Base-by-base conservation (phyloP, 2,888 invertebrate species). In the Brachypterus glaber region DNA sequence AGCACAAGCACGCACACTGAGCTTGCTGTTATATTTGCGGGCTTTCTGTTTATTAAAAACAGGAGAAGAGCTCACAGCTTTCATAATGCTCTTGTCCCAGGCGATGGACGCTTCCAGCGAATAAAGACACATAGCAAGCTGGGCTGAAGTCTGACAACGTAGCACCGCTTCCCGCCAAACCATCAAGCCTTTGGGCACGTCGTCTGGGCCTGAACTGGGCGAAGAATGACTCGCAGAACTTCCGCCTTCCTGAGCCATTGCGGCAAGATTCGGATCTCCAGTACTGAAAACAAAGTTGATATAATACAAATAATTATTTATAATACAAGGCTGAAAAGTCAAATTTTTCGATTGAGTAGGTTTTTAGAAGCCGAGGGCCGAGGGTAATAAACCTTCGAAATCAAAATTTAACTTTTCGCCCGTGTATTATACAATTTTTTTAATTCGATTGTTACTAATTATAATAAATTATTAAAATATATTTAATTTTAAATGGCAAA, bases 41-140 rank as follows among this genome's bases (percentile, higher is more conserved):
- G 66, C 64, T 60, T 62, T 64, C 63, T 63, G 60, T 60, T 62
- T 59, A 61, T 62, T 63, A 63, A 62, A 59, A 53, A 58, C 59
- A 56, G 52, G 51, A 52, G 58, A 55, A 47, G 54, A 62, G 82
- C 89, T 80, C 74, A 95, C 93, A 71, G 95, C 96, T 77, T 95
- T 93, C 95, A 97, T 95, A 60, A 95, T 89, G 70, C 93, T 93
- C 72, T 95, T 93, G 69, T 97, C 96, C 97, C 97, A 97, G 25
- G 95, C 93, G 54, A 97, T 89, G 60, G 85, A 86, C 2, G 84
- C 81, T 62, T 95, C 92, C 48, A 97, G 70, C 54, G 89, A 85
- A 57, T 89, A 85, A 40, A 92, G 72, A 52, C 88, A 82, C 80
- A 92, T 82, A 14, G 89, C 86, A 15, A 96, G 70, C 60, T 96